Evolutionary conservation across 2,888 invertebrate genomes (phyloP).

Genomic region (Limnephilus auricula): DNA sequence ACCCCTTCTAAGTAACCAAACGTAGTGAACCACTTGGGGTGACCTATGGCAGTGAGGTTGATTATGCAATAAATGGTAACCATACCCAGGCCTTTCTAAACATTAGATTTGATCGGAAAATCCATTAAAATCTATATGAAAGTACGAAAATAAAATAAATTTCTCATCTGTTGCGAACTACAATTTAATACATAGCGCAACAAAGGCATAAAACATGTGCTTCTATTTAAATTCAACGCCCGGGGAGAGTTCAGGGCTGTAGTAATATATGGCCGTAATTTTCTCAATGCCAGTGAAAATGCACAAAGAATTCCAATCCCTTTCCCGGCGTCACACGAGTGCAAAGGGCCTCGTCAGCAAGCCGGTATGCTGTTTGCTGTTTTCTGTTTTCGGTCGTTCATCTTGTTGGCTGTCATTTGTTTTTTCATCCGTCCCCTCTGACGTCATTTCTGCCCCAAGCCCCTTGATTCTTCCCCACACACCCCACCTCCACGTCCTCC

Average conservation of each 20-base stretch:
- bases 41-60: too few relatives aligned
- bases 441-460: slow-evolving; percentile 36
- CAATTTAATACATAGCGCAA: background rate
- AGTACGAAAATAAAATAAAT: too few relatives aligned
- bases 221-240: background rate
- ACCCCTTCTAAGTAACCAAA: too few relatives aligned
- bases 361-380: slow-evolving; percentile 9
- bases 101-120: too few relatives aligned
- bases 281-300: slow-evolving; percentile 14
- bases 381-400: slow-evolving; percentile 44
- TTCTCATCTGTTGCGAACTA: background rate
- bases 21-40: too few relatives aligned
- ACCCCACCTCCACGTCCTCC: background rate
- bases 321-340: background rate
- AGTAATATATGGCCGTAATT: background rate
- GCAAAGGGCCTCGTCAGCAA: slow-evolving; percentile 32
- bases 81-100: too few relatives aligned
- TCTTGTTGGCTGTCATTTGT: slow-evolving; percentile 44
- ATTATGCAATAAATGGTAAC: too few relatives aligned
- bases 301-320: slow-evolving; percentile 14
- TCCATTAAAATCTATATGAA: too few relatives aligned
- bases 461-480: slow-evolving; percentile 51
- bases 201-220: background rate
- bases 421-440: slow-evolving; percentile 26
- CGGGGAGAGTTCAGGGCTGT: background rate